phyloP scores from a whole-genome alignment of 2,113 vertebrate genomes.

The Microtus ochrogaster region DNA sequence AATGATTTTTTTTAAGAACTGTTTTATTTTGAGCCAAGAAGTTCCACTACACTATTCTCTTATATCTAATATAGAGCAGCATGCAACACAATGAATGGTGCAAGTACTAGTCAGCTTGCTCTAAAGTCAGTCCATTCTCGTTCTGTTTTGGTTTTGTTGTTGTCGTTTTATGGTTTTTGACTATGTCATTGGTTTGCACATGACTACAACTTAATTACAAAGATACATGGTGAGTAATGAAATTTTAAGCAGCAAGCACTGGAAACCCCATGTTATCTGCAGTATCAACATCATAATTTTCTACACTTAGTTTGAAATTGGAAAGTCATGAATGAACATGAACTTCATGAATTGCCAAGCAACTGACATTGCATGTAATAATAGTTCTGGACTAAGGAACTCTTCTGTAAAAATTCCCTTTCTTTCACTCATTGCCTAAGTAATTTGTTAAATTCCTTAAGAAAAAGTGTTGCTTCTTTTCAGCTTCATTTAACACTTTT shows the following conservation, averaged over 20 bases:
- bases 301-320: background rate
- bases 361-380: background rate
- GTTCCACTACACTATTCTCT: background rate
- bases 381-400: background rate
- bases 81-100: fast-evolving
- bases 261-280: background rate
- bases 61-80: background rate
- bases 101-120: background rate
- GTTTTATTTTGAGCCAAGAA: background rate
- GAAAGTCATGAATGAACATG: background rate
- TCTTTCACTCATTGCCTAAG: background rate
- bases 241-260: background rate
- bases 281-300: background rate
- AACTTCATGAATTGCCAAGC: background rate
- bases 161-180: background rate
- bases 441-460: background rate
- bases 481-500: background rate
- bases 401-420: background rate
- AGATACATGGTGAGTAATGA: background rate
- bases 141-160: background rate
- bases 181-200: background rate
- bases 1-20: background rate
- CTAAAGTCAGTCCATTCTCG: background rate
- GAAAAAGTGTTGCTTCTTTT: background rate
- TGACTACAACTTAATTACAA: slow-evolving; percentile 29